Conservation (phyloP, 2,888 invertebrate species). For the Andrena dorsata region DNA sequence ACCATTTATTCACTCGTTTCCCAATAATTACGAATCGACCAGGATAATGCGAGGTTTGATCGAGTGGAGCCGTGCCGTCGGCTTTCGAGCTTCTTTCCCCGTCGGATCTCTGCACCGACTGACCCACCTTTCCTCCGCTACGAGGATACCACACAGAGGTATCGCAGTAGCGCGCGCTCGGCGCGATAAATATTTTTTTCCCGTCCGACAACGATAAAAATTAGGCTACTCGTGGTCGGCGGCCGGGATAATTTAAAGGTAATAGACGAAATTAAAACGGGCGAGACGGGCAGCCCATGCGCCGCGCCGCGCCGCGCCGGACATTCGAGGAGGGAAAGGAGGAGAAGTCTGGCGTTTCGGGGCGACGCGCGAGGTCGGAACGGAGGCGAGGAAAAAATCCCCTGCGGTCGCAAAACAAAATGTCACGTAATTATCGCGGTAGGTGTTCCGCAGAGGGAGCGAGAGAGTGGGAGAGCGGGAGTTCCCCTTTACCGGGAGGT, state of each 20-base stretch:
- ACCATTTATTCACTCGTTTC: slow-evolving; percentile 82
- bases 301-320: not conserved
- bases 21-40: slow-evolving; percentile 81
- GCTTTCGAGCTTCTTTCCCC: not conserved
- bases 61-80: slow-evolving; percentile 28
- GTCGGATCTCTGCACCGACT: not conserved
- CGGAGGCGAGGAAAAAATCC: slow-evolving; percentile 75
- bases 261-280: slow-evolving; percentile 56
- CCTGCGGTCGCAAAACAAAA: slow-evolving; percentile 79
- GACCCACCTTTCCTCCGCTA: not conserved
- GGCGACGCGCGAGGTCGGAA: slow-evolving; percentile 57
- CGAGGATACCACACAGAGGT: not conserved
- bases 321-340: not conserved
- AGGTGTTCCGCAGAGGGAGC: slow-evolving; percentile 75
- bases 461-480: not conserved
- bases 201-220: slow-evolving; percentile 39
- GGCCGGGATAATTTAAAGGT: slow-evolving; percentile 54
- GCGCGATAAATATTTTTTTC: slow-evolving; percentile 25
- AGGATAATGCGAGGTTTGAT: slow-evolving; percentile 77
- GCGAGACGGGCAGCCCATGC: not conserved
- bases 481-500: slow-evolving; percentile 28
- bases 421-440: slow-evolving; percentile 82
- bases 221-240: slow-evolving; percentile 49
- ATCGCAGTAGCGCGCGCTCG: not conserved
- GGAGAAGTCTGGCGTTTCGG: slow-evolving; percentile 4